Evolutionary conservation across 1,140 invertebrate species (phyloP).

Genomic region (Rhopalosiphum padi): DNA sequence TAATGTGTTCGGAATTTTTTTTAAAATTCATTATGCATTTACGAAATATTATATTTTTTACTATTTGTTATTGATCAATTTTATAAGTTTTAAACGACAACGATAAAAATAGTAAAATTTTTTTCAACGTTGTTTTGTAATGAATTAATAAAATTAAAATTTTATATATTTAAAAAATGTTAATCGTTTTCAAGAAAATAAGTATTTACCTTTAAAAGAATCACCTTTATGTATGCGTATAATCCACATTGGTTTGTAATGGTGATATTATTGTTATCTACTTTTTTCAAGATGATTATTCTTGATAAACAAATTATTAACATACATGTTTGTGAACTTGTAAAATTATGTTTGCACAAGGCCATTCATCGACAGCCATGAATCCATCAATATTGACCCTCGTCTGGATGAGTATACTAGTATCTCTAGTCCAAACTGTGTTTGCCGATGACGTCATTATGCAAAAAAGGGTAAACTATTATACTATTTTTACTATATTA

Average conservation of each 20-base stretch:
- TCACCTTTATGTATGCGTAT: background rate
- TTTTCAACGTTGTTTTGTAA: background rate
- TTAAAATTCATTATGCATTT: too few relatives aligned
- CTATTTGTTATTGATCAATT: background rate
- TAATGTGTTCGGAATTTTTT: background rate
- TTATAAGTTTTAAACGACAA: too few relatives aligned
- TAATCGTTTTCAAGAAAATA: background rate
- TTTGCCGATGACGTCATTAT: constrained; percentile 61
- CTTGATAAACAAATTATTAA: constrained; percentile 23
- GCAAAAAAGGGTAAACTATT: constrained; percentile 61
- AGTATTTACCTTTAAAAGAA: background rate
- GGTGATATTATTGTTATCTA: background rate
- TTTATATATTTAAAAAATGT: background rate
- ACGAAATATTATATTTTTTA: background rate
- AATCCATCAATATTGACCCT: constrained; percentile 42
- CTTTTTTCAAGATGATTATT: constrained; percentile 25
- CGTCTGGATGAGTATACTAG: constrained; percentile 52
- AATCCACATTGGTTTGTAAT: background rate
- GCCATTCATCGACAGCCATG: constrained; percentile 44
- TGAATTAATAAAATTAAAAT: background rate
- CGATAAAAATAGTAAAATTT: too few relatives aligned
- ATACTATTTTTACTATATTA: background rate
- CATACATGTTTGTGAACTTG: background rate
- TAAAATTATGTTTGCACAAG: constrained; percentile 47
- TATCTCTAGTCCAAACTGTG: constrained; percentile 52